Evolutionary conservation across 92 coral and sea anemone species (phyloP).

Genomic region (Actinostola sp.): DNA sequence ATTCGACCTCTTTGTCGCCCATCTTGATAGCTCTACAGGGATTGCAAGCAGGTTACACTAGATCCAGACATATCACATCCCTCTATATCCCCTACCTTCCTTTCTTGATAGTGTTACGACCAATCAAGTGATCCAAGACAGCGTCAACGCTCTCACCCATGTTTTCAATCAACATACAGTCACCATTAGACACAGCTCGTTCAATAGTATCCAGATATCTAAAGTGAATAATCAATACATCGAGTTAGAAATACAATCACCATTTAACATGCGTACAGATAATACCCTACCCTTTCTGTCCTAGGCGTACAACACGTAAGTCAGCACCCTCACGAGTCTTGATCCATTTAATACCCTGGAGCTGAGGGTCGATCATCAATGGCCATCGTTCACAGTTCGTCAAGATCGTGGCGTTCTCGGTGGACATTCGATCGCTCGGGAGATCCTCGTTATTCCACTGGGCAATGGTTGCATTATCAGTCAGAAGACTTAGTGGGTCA

Average conservation of each 20-base stretch:
- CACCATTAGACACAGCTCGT: constrained; percentile 95
- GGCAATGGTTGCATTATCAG: constrained; percentile 98
- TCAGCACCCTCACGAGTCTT: constrained; percentile 94
- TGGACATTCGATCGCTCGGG: constrained; percentile 98
- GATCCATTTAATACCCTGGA: constrained; percentile 98
- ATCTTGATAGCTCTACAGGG: constrained; percentile 88
- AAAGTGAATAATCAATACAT: constrained; percentile 1
- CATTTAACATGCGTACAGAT: background rate
- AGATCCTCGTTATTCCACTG: constrained; percentile 96
- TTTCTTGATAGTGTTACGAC: constrained; percentile 99
- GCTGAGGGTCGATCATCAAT: constrained; percentile 99
- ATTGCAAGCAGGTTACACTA: too few species aligned
- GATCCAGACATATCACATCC: background rate
- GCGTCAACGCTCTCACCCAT: constrained; percentile 98
- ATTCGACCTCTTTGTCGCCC: constrained; percentile 99
- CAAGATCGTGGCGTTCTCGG: constrained; percentile 97
- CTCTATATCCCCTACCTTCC: constrained; percentile 84
- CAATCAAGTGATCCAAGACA: constrained; percentile 95
- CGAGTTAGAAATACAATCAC: background rate
- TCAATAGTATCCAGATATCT: constrained; percentile 96
- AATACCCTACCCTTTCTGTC: constrained; percentile 86
- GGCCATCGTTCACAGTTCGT: constrained; percentile 99
- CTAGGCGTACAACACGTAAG: constrained; percentile 86
- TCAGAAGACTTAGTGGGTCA: constrained; percentile 87
- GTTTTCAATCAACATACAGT: constrained; percentile 95